phyloP scores from a whole-genome alignment of 2,797 vertebrate genomes.

The Clarias laeviceps region DNA sequence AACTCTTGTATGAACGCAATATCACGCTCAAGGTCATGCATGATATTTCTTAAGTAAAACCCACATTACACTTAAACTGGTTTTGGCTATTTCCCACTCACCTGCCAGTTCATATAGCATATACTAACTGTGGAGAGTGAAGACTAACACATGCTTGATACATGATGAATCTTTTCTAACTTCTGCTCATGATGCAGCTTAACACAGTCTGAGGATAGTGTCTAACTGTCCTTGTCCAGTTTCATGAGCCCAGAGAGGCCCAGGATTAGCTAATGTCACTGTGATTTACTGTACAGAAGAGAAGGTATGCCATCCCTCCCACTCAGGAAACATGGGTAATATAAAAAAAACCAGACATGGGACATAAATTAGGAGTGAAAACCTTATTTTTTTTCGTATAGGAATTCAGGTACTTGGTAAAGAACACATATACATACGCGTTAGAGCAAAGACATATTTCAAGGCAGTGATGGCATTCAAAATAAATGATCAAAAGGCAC shows the following conservation, averaged over 20 bases:
- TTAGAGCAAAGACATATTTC: background rate
- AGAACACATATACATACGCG: background rate
- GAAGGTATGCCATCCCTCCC: background rate
- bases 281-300: background rate
- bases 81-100: background rate
- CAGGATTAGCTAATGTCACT: background rate
- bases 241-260: background rate
- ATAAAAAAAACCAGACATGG: background rate
- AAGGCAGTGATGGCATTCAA: background rate
- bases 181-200: background rate
- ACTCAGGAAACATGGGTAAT: background rate
- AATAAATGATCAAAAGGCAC: background rate
- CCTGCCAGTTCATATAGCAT: background rate
- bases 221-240: background rate
- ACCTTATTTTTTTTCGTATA: background rate
- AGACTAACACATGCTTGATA: background rate
- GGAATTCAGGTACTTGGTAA: background rate
- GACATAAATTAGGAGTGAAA: background rate
- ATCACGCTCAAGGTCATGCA: no score
- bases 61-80: background rate
- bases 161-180: background rate
- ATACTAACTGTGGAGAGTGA: background rate
- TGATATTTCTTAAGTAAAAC: no score
- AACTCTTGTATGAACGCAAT: no score
- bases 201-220: background rate